Base-by-base conservation (phyloP, 2,888 invertebrate species). In the Epirrhoe tristata region DNA sequence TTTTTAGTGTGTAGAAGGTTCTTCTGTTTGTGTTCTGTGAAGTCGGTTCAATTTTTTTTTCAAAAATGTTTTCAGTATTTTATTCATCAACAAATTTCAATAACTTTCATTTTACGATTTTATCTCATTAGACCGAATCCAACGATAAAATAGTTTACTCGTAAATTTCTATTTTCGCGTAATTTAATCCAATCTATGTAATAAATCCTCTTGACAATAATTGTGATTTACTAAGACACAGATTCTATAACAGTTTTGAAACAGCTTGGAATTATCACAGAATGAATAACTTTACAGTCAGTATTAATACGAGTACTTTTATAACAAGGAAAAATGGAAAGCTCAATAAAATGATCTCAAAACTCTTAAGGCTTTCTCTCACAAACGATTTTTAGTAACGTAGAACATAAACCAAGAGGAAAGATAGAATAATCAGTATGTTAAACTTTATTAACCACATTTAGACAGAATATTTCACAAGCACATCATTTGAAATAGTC, bases 121-220 rank as follows among this genome's bases (percentile, higher is more conserved):
- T 39, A 10, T 39, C 39, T 39, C 39, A 10, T 39, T 39, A 10
- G 39, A 10, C 7, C 39, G 39, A 39, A 10, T 39, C 12, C 12
- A 43, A 43, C 39, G 39, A 43, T 43, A 5, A 43, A 39, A 12
- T 43, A 43, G 10, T 43, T 24, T 12, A 5, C 39, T 43, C 39
- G 39, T 43, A 43, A 43, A 10, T 43, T 43, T 10, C 12, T 43
- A 43, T 43, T 43, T 43, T 43, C 39, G 39, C 39, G 39, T 43
- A 43, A 43, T 43, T 43, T 43, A 43, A 43, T 43, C 39, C 39
- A 43, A 43, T 43, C 39, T 12, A 52, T 51, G 52, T 55, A 59
- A 67, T 62, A 48, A 67, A 48, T 8, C 16, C 36, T 69, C 60
- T 54, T 43, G 36, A 59, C 71, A 71, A 72, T 78, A 77, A 78